Evolutionary conservation across 2,888 invertebrate genomes (phyloP).

Genomic region (Epistrophella euchroma): DNA sequence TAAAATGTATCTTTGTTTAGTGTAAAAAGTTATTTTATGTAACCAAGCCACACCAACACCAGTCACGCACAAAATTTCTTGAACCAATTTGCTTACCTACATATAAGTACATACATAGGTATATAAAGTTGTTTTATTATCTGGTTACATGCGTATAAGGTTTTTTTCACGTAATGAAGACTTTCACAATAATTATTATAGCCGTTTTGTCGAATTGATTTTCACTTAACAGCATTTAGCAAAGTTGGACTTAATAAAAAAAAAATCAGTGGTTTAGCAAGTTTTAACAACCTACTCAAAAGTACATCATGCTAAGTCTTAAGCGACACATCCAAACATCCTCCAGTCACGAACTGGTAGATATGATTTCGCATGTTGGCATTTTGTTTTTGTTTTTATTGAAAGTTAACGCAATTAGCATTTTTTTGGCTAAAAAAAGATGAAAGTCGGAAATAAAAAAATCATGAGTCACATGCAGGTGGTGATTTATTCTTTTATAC

Average conservation of each 20-base stretch:
- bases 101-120: no score
- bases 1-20: neutral
- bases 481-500: neutral
- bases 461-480: conserved; percentile 13
- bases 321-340: conserved; percentile 18
- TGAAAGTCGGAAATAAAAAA: conserved; percentile 4
- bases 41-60: neutral
- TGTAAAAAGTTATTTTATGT: neutral
- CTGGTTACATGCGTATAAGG: neutral
- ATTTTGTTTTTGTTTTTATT: neutral
- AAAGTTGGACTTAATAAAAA: neutral
- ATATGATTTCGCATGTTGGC: conserved; percentile 4
- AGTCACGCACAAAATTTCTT: conserved; percentile 6
- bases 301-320: conserved; percentile 1
- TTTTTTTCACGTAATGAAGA: conserved; percentile 23
- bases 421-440: conserved; percentile 17
- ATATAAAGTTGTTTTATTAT: neutral
- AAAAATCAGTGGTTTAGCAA: conserved; percentile 3
- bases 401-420: conserved; percentile 16
- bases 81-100: neutral
- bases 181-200: conserved; percentile 23
- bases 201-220: conserved; percentile 20
- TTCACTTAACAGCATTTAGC: conserved; percentile 11
- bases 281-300: conserved; percentile 23
- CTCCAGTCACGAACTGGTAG: conserved; percentile 9